Percentiles rank a stretch among this genome's conserved stretches.
phyloP scores from a whole-genome alignment of 2,113 vertebrate genomes.

The Psittacula cyanocephala region DNA sequence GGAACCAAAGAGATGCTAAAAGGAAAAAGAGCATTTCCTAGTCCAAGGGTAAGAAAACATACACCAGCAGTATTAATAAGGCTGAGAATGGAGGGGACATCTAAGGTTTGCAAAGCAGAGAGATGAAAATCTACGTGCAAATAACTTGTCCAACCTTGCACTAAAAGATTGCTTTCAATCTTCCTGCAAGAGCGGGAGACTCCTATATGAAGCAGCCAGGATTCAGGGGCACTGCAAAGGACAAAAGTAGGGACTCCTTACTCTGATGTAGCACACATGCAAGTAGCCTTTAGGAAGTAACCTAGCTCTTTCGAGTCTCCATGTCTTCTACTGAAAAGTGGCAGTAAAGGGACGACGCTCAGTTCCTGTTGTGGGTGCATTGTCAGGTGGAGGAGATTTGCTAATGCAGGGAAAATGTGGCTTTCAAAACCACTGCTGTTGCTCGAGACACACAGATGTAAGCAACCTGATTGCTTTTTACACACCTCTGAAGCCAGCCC shows the following conservation, averaged over 20 bases:
- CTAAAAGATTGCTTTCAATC: not conserved
- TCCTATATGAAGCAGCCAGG: not conserved
- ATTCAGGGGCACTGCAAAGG: not conserved
- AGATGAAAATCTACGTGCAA: not conserved
- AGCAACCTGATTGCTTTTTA: not conserved
- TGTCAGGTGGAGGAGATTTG: not conserved
- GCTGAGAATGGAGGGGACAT: not conserved
- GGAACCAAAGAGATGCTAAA: not conserved
- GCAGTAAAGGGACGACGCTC: not conserved
- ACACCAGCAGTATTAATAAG: not conserved
- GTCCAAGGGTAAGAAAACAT: not conserved
- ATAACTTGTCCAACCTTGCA: not conserved
- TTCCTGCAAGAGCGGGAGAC: not conserved
- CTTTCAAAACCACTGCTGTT: not conserved
- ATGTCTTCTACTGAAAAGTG: not conserved
- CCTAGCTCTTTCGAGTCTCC: not conserved
- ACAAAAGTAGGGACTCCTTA: too few species aligned
- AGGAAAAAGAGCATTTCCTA: not conserved
- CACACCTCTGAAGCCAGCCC: not conserved
- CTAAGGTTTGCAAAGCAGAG: not conserved
- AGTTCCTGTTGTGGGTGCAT: rapidly evolving
- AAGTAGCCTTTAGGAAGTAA: not conserved
- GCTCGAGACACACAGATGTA: not conserved
- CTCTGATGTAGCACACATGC: not conserved
- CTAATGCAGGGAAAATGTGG: not conserved